phyloP scores from a whole-genome alignment of 2,888 invertebrate species.

The Schrankia costaestrigalis region DNA sequence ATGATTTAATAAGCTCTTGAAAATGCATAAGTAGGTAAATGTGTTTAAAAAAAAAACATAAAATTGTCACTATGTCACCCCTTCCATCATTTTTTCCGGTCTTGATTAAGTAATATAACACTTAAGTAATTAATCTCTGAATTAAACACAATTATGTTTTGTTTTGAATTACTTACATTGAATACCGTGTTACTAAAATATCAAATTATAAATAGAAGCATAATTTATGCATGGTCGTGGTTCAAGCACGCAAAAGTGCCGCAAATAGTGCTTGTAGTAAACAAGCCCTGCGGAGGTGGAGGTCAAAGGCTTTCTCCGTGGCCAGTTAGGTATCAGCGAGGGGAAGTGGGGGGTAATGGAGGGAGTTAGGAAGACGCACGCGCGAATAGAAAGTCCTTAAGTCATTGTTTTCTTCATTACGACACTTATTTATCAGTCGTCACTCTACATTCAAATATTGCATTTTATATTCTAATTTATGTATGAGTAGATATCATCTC shows the following conservation, averaged over 20 bases:
- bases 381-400: conserved; percentile 67
- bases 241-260: conserved; percentile 47
- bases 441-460: conserved; percentile 55
- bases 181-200: conserved; percentile 16
- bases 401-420: conserved; percentile 75
- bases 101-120: too few relatives aligned
- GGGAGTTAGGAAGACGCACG: conserved; percentile 44
- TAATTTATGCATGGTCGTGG: conserved; percentile 29
- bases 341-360: conserved; percentile 35
- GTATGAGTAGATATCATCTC: too few relatives aligned
- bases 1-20: too few relatives aligned
- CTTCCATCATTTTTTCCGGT: too few relatives aligned
- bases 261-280: conserved; percentile 52
- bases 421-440: conserved; percentile 69
- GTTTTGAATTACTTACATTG: too few relatives aligned
- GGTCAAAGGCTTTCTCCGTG: conserved; percentile 76
- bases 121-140: too few relatives aligned
- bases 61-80: too few relatives aligned
- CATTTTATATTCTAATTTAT: conserved; percentile 62
- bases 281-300: conserved; percentile 56
- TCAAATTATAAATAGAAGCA: conserved; percentile 29
- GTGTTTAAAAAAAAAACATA: too few relatives aligned
- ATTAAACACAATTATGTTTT: too few relatives aligned
- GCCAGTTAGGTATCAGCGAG: conserved; percentile 46
- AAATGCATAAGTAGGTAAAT: too few relatives aligned